These are phyloP conservation scores for Lasioglossum figueresi DNA, from an alignment of 2,888 invertebrate genomes.

Conservation along the genomic window DNA sequence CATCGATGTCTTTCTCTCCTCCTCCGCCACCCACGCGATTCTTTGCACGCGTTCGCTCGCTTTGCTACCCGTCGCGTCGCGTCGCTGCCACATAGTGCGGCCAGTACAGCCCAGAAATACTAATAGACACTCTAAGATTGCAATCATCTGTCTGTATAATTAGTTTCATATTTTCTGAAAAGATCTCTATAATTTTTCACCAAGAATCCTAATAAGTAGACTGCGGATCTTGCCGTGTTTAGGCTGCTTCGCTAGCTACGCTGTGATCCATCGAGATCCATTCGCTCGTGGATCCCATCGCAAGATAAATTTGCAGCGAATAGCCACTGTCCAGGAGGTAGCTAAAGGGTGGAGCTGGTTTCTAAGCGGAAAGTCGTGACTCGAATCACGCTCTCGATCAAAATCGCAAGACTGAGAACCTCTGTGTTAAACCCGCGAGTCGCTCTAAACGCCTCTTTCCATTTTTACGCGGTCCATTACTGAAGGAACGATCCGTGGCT, in stretches of 20 bases:
- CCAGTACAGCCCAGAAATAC: background rate
- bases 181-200: too few species aligned
- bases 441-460: constrained; percentile 12
- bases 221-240: too few species aligned
- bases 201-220: too few species aligned
- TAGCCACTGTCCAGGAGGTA: background rate
- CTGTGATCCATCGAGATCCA: background rate
- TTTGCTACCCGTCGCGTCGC: background rate
- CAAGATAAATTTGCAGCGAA: background rate
- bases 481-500: constrained; percentile 22
- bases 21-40: constrained; percentile 43
- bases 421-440: background rate
- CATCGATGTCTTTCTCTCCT: constrained; percentile 49
- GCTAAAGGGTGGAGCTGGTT: background rate
- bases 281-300: background rate
- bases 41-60: constrained; percentile 25
- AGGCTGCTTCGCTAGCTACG: too few species aligned
- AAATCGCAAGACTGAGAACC: constrained; percentile 19
- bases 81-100: background rate
- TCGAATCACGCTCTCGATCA: background rate
- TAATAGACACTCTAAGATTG: background rate
- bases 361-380: background rate
- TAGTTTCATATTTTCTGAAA: too few species aligned
- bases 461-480: constrained; percentile 37
- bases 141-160: too few species aligned